Percentiles rank a stretch among this genome's conserved stretches.
Conservation (phyloP, 1,140 invertebrate species). For the Holotrichia oblita region DNA sequence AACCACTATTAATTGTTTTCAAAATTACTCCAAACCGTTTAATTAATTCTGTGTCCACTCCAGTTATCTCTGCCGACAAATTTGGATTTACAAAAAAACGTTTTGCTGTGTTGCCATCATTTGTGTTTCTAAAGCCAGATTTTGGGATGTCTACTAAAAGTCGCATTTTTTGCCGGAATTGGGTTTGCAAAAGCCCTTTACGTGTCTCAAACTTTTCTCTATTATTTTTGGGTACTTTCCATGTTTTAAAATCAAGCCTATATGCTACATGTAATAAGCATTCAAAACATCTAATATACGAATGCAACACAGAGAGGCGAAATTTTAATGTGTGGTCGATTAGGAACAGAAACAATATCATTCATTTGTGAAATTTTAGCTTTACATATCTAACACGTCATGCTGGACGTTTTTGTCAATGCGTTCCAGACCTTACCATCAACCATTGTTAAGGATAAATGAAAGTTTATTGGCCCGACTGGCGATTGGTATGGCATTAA, state of each 20-base stretch:
- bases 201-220: conserved; percentile 3
- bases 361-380: too few species aligned
- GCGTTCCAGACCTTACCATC: neutral
- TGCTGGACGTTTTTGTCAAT: neutral
- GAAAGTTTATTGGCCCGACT: neutral
- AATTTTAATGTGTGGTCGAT: too few species aligned
- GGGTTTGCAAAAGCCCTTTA: too few species aligned
- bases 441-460: neutral
- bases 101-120: neutral
- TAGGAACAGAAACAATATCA: too few species aligned
- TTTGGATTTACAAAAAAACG: neutral
- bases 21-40: too few species aligned
- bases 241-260: conserved; percentile 50
- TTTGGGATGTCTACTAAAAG: neutral
- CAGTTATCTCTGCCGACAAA: neutral
- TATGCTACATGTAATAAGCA: conserved; percentile 51
- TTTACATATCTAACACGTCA: too few species aligned
- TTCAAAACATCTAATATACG: conserved; percentile 50
- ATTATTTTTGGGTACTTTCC: conserved; percentile 40
- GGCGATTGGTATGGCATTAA: neutral
- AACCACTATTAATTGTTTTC: neutral
- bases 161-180: neutral
- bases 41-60: neutral
- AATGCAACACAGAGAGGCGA: conserved; percentile 48
- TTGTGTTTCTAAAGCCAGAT: neutral